Evolutionary conservation across 2,797 vertebrate species (phyloP).

Genomic region (Choloepus didactylus): DNA sequence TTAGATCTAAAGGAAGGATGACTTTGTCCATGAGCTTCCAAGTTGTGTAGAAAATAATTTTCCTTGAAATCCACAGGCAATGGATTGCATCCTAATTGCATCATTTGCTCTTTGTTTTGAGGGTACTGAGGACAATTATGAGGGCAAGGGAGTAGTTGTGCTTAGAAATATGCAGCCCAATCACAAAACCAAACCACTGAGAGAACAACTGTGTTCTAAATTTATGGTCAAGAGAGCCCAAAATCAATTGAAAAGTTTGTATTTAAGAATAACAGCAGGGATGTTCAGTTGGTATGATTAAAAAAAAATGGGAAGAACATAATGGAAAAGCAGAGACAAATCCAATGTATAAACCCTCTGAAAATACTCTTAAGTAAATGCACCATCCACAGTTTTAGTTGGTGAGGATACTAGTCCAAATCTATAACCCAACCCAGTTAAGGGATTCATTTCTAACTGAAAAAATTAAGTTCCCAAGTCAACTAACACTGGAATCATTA

Average conservation of each 20-base stretch:
- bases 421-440: slow-evolving; percentile 23
- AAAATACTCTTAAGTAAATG: slow-evolving; percentile 4
- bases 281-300: neutral
- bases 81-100: slow-evolving; percentile 57
- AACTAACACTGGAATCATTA: slow-evolving; percentile 10
- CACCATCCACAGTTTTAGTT: neutral
- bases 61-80: slow-evolving; percentile 58
- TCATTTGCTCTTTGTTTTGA: slow-evolving; percentile 71
- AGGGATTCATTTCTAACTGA: slow-evolving; percentile 41
- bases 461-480: slow-evolving; percentile 13
- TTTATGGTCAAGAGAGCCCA: neutral
- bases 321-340: slow-evolving; percentile 17
- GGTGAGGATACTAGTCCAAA: neutral
- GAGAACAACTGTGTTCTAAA: neutral
- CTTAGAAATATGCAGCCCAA: slow-evolving; percentile 13
- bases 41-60: slow-evolving; percentile 27
- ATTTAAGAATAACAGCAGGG: neutral
- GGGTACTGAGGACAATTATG: neutral
- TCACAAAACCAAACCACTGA: slow-evolving; percentile 41
- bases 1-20: slow-evolving; percentile 24
- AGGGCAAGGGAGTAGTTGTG: neutral
- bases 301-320: neutral
- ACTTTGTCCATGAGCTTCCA: neutral
- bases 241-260: slow-evolving; percentile 4
- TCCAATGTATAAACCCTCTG: neutral